Evolutionary conservation across 2,113 vertebrate genomes (phyloP), one percentile per base, ranked within the genome.

Genomic region (Arothron firmamentum): DNA sequence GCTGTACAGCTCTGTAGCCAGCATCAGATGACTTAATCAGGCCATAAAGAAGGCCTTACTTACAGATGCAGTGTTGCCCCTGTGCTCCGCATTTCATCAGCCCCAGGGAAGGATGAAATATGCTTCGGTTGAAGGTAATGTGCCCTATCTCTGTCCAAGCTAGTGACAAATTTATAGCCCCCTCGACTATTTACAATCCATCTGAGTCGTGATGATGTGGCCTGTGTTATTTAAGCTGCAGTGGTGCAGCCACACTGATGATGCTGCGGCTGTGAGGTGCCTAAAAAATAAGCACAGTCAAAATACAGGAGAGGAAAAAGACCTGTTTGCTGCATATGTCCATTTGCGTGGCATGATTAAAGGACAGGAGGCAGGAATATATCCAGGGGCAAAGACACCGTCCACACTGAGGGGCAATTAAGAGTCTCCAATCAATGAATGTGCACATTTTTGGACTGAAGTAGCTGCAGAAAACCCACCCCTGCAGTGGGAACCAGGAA

Each of bases 91-190:
- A 77, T 87, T 89, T 86, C 79, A 88, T 89, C 88, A 85, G 80
- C 79, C 82, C 79, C 63, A 65, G 78, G 81, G 81, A 85, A 72
- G 64, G 71, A 79, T 90, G 88, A 91, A 89, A 91, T 90, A 90
- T 88, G 81, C 77, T 77, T 72, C 80, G 65, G 80, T 79, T 83
- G 88, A 90, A 91, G 85, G 80, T 88, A 90, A 90, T 88, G 86
- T 79, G 81, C 86, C 85, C 89, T 78, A 88, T 90, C 89, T 88
- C 83, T 79, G 84, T 87, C 87, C 71, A 60, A 52, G 75, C 62
- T 38, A 46, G 62, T 77, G 84, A 78, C 85, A 88, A 81, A 90
- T 91, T 84, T 89, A 89, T 91, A 59, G 54, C 72, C 76, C 50
- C 69, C 74, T 73, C 42, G 49, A 73, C 79, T 84, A 87, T 90